These are phyloP conservation scores for Agelas oroides DNA, from an alignment of 37 sponge, comb jelly and placozoan species.

Conservation along the genomic window DNA sequence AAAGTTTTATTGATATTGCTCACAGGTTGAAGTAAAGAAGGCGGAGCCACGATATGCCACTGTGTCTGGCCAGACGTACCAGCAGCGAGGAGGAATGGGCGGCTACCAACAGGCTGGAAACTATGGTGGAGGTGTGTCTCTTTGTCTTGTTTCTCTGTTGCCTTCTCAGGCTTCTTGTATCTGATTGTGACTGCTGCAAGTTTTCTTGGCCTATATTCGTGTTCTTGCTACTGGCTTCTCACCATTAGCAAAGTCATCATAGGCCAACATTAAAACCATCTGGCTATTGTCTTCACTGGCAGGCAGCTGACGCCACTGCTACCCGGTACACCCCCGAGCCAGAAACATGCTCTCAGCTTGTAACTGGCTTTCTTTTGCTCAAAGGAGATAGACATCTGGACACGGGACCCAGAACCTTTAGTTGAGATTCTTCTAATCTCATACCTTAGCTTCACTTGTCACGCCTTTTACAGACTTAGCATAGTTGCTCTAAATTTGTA, in stretches of 20 bases:
- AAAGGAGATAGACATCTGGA: too few species aligned
- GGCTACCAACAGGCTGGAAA: not conserved
- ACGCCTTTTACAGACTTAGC: too few species aligned
- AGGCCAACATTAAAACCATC: not conserved
- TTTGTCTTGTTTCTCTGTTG: not conserved
- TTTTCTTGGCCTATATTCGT: not conserved
- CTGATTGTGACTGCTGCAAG: too few species aligned
- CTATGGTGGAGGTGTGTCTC: not conserved
- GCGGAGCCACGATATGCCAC: constrained; percentile 32
- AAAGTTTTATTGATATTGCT: not conserved
- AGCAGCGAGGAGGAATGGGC: not conserved
- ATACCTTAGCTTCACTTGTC: too few species aligned
- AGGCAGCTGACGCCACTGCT: not conserved
- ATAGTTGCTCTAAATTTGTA: too few species aligned
- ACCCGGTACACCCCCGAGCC: not conserved
- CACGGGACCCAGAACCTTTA: too few species aligned
- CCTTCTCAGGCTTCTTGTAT: too few species aligned
- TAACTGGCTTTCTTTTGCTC: too few species aligned
- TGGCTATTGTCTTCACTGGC: not conserved
- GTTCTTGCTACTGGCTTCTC: not conserved
- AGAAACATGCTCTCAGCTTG: too few species aligned
- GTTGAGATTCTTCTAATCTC: too few species aligned
- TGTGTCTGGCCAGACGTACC: not conserved
- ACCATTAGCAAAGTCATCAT: not conserved
- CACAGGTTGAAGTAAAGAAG: constrained; percentile 59